Evolutionary conservation across 2,797 vertebrate genomes (phyloP).

Genomic region (Sphenopsis melanotis): DNA sequence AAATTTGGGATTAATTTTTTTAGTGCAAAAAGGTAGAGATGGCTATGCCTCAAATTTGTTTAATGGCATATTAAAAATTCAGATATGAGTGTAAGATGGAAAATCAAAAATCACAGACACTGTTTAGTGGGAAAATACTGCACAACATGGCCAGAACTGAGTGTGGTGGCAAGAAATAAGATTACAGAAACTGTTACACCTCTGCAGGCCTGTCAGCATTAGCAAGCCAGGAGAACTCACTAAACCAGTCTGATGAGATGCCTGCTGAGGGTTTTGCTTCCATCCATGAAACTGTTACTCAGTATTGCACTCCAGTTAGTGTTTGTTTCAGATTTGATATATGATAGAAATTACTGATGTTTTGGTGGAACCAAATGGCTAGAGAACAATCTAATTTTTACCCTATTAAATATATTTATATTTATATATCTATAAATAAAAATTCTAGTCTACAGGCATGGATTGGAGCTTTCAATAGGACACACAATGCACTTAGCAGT

Average conservation of each 20-base stretch:
- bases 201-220: not conserved
- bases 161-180: not conserved
- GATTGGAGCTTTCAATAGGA: not conserved
- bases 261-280: not conserved
- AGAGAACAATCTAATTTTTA: not conserved
- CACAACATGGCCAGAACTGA: not conserved
- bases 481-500: not conserved
- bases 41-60: not conserved
- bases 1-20: not conserved
- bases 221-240: constrained; percentile 6
- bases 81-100: not conserved
- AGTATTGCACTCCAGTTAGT: not conserved
- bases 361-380: not conserved
- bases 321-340: constrained; percentile 13
- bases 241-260: constrained; percentile 45
- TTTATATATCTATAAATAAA: not conserved
- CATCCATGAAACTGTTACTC: not conserved
- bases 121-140: not conserved
- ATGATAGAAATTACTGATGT: not conserved
- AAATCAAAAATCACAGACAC: not conserved
- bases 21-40: not conserved
- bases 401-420: not conserved
- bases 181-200: not conserved
- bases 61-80: not conserved
- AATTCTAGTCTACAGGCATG: not conserved